These are phyloP conservation scores for Thaumetopoea pityocampa DNA, from an alignment of 1,140 invertebrate species.

Conservation along the genomic window DNA sequence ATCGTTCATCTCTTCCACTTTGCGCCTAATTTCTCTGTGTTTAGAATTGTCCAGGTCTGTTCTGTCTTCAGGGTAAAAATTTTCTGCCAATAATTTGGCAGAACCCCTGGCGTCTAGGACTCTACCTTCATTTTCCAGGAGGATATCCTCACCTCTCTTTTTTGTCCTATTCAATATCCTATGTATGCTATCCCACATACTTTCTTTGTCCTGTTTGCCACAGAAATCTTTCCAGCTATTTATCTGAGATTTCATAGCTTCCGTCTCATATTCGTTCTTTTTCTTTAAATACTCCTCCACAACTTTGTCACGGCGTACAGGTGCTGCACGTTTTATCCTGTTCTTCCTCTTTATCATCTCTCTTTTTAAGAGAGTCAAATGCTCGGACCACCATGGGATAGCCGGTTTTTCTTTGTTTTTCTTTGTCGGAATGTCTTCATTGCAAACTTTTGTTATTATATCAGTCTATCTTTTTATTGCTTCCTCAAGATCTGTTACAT, in stretches of 20 bases:
- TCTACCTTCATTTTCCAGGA: too few relatives aligned
- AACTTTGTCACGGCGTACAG: neutral
- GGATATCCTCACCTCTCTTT: slow-evolving; percentile 13
- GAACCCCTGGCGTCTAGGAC: too few relatives aligned
- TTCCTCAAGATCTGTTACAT: too few relatives aligned
- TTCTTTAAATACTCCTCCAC: neutral
- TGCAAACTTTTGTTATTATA: slow-evolving; percentile 4
- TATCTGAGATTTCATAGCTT: neutral
- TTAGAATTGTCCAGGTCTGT: neutral
- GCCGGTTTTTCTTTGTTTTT: too few relatives aligned
- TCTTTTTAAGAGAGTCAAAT: neutral
- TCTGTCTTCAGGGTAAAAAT: slow-evolving; percentile 21
- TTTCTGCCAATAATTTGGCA: too few relatives aligned
- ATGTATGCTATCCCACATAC: slow-evolving; percentile 6
- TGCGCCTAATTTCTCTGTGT: slow-evolving; percentile 4
- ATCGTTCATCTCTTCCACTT: slow-evolving; percentile 3
- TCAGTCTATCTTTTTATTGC: too few relatives aligned
- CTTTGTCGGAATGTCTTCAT: slow-evolving; percentile 15
- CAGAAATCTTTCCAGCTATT: slow-evolving; percentile 26
- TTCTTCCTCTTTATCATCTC: neutral
- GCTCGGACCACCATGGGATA: neutral
- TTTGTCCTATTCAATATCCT: slow-evolving; percentile 12
- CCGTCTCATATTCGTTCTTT: slow-evolving; percentile 3
- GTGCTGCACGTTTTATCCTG: neutral
- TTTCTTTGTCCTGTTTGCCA: too few relatives aligned